Conservation (phyloP, 2,113 vertebrate genomes). For the Lagenorhynchus albirostris region DNA sequence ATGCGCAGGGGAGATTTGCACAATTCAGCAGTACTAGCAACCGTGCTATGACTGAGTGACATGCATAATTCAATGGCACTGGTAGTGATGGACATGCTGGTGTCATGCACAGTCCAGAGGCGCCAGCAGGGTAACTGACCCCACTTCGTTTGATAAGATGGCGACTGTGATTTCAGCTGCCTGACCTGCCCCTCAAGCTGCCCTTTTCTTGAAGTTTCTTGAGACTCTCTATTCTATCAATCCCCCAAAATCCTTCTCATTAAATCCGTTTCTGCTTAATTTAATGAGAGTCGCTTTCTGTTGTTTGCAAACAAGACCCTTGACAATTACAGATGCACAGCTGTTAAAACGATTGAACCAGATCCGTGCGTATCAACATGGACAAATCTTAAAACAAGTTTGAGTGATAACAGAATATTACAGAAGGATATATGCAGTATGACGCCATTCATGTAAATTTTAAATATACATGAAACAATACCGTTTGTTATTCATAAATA, state of each 20-base stretch:
- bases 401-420: neutral
- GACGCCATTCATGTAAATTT: neutral
- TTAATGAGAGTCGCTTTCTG: slow-evolving; percentile 29
- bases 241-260: neutral
- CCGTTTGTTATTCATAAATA: neutral
- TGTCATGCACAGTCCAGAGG: neutral
- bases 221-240: neutral
- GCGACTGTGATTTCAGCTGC: neutral
- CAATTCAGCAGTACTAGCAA: accelerated
- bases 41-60: accelerated
- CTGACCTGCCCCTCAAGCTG: neutral
- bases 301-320: slow-evolving; percentile 9
- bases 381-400: neutral
- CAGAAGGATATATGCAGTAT: neutral
- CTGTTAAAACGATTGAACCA: neutral
- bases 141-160: neutral
- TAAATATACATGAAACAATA: neutral
- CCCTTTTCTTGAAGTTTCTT: neutral
- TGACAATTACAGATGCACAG: neutral
- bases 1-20: accelerated
- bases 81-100: neutral
- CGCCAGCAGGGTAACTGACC: accelerated
- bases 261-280: slow-evolving; percentile 22
- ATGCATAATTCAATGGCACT: accelerated
- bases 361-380: neutral